A percentile compares a stretch with the other conserved stretches of the same genome.
Conservation (phyloP, 92 coral and sea anemone genomes). For the Phymanthus crucifer region DNA sequence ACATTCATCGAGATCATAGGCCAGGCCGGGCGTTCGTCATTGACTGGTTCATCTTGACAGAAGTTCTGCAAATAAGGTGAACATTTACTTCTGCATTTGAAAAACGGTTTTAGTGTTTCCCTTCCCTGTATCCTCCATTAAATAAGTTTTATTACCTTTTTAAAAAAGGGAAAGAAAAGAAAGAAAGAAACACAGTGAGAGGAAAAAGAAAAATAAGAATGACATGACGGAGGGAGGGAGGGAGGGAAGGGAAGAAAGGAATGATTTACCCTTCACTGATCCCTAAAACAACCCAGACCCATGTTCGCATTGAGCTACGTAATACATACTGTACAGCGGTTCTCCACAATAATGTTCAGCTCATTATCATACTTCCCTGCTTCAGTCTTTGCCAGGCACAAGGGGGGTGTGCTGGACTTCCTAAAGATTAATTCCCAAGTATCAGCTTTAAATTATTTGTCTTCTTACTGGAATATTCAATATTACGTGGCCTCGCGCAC, state of each 20-base stretch:
- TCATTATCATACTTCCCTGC: slow-evolving; percentile 35
- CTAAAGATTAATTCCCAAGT: neutral
- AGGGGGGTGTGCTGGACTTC: slow-evolving; percentile 17
- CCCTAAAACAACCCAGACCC: neutral
- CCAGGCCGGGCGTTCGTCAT: slow-evolving; percentile 22
- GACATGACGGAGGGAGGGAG: neutral
- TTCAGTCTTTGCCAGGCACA: slow-evolving; percentile 31
- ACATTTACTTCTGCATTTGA: no score
- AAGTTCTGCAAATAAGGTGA: neutral
- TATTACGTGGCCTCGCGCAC: no score
- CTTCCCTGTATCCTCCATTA: no score
- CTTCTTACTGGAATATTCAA: no score
- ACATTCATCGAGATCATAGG: slow-evolving; percentile 38
- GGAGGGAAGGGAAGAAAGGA: neutral
- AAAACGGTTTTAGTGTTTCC: no score
- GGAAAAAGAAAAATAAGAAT: neutral
- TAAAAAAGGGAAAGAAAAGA: no score
- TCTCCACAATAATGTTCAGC: slow-evolving; percentile 45
- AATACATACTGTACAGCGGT: slow-evolving; percentile 41
- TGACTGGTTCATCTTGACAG: neutral
- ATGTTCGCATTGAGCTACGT: no score
- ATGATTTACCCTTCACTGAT: neutral
- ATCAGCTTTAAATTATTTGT: no score
- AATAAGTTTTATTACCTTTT: no score
- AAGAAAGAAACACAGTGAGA: no score